These are phyloP conservation scores for Protaetia brevitarsis DNA, from an alignment of 1,140 invertebrate species.

Conservation along the genomic window DNA sequence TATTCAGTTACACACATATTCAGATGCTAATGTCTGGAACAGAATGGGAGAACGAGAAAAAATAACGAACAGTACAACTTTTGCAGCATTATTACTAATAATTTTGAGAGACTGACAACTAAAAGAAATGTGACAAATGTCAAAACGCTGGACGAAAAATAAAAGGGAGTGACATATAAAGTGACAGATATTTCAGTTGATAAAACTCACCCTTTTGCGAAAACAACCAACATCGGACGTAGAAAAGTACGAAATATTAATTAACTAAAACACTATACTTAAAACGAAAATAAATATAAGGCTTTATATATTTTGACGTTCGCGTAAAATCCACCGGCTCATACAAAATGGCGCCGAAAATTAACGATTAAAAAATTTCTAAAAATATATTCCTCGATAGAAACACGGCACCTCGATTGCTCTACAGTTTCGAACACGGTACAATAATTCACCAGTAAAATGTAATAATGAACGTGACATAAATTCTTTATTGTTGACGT, in stretches of 20 bases:
- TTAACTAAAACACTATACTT: background rate
- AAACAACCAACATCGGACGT: slow-evolving; percentile 16
- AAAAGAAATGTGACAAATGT: slow-evolving; percentile 37
- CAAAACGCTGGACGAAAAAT: slow-evolving; percentile 39
- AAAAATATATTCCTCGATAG: slow-evolving; percentile 33
- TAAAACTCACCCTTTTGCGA: slow-evolving; percentile 16
- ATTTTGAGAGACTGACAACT: slow-evolving; percentile 13
- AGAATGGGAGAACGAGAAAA: background rate
- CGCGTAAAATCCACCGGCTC: slow-evolving; percentile 45
- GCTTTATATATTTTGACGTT: slow-evolving; percentile 39
- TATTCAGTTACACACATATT: slow-evolving; percentile 22
- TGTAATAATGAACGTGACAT: slow-evolving; percentile 34
- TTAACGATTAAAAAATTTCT: slow-evolving; percentile 41
- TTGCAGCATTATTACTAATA: background rate
- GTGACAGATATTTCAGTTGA: slow-evolving; percentile 24
- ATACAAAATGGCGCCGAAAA: slow-evolving; percentile 48
- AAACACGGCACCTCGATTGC: slow-evolving; percentile 2
- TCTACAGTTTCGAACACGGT: background rate
- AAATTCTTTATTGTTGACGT: slow-evolving; percentile 46
- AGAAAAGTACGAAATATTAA: slow-evolving; percentile 18
- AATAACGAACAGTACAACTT: background rate
- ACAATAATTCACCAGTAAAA: slow-evolving; percentile 20
- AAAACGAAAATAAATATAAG: slow-evolving; percentile 19
- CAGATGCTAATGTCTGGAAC: slow-evolving; percentile 12
- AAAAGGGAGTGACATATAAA: slow-evolving; percentile 45